phyloP scores from a whole-genome alignment of 2,888 invertebrate species.

The Drosophila kambysellisi region DNA sequence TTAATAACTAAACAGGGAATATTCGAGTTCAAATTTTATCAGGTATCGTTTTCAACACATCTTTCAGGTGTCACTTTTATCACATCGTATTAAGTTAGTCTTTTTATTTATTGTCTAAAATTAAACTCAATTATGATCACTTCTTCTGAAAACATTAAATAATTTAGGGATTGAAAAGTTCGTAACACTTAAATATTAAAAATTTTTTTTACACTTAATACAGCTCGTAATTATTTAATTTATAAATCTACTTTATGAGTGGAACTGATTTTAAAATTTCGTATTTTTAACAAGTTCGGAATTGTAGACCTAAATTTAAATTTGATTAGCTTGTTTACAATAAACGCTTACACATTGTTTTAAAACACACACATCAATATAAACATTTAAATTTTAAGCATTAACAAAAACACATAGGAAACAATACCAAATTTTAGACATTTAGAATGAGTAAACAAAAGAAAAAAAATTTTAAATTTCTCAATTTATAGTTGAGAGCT shows the following conservation, averaged over 20 bases:
- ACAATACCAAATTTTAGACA: constrained; percentile 9
- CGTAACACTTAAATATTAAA: not conserved
- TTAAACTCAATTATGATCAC: not conserved
- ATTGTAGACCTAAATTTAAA: not conserved
- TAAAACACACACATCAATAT: not conserved
- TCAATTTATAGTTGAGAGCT: not conserved
- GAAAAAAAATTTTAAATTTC: not conserved
- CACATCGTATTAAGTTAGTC: not conserved
- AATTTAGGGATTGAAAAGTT: not conserved
- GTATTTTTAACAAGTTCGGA: not conserved
- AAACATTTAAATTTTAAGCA: not conserved
- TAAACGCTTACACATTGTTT: not conserved
- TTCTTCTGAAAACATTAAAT: not conserved
- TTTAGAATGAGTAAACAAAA: not conserved
- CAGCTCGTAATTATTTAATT: not conserved
- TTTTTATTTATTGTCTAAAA: not conserved
- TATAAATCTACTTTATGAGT: not conserved
- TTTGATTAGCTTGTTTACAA: not conserved
- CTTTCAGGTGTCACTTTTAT: not conserved
- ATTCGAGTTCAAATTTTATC: not conserved
- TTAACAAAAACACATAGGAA: not conserved
- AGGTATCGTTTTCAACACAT: not conserved
- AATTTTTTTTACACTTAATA: not conserved
- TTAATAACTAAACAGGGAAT: not conserved
- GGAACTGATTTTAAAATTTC: not conserved